These are phyloP conservation scores for Sphyrna mokarran DNA, from an alignment of 2,113 vertebrate genomes.

Conservation along the genomic window DNA sequence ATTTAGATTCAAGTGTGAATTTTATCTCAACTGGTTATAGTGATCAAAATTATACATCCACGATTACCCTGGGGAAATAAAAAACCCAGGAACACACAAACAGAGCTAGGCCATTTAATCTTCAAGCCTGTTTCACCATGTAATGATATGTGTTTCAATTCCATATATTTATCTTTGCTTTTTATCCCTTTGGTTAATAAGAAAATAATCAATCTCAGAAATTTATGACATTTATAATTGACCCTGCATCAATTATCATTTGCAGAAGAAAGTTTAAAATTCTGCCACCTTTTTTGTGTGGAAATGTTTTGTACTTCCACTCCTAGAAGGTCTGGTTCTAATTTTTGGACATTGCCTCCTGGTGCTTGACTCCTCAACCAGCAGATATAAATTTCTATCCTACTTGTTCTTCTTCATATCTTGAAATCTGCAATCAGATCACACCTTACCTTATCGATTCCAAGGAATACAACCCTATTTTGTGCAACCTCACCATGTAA, in stretches of 20 bases:
- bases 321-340: background rate
- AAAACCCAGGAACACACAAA: too few relatives aligned
- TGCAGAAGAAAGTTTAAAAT: background rate
- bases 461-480: background rate
- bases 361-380: background rate
- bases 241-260: background rate
- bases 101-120: too few relatives aligned
- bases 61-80: background rate
- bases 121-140: too few relatives aligned
- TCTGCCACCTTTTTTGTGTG: background rate
- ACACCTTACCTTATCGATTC: background rate
- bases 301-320: background rate
- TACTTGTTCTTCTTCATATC: background rate
- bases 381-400: background rate
- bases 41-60: background rate
- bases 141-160: background rate
- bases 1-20: background rate
- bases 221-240: background rate
- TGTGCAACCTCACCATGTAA: background rate
- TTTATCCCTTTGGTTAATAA: background rate
- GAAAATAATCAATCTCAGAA: background rate
- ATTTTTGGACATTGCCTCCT: background rate
- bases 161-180: background rate
- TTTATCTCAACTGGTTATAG: too few relatives aligned
- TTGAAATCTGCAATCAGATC: background rate